Conservation (phyloP, 2,888 invertebrate genomes). For the Polyommatus iphigenia region DNA sequence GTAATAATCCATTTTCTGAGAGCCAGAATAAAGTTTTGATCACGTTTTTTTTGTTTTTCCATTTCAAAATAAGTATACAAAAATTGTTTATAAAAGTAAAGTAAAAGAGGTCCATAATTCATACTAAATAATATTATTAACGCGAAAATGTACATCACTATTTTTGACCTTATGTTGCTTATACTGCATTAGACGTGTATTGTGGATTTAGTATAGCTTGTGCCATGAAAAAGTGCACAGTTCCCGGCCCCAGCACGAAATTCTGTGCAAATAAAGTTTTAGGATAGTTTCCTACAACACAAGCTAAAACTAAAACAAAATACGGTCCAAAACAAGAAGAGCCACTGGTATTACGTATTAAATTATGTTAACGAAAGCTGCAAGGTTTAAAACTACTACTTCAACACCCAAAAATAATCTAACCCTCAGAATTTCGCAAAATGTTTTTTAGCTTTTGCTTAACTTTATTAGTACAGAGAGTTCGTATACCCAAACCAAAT, state of each 20-base stretch:
- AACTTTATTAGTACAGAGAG: no score
- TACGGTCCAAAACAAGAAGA: neutral
- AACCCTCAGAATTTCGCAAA: neutral
- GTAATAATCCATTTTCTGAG: neutral
- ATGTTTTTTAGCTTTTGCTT: neutral
- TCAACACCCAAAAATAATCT: neutral
- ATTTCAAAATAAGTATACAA: no score
- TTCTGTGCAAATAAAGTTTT: neutral
- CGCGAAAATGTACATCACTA: no score
- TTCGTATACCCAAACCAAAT: no score
- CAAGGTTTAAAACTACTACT: neutral
- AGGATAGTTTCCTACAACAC: neutral
- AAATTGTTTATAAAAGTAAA: no score
- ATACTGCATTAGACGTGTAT: no score
- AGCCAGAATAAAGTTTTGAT: neutral
- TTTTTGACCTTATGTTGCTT: no score
- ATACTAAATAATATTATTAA: no score
- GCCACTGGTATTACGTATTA: neutral
- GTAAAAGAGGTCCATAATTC: no score
- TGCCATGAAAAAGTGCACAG: no score
- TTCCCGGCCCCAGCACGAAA: neutral
- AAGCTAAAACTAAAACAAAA: neutral
- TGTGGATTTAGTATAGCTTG: no score
- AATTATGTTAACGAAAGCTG: neutral
- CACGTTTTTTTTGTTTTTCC: neutral